Evolutionary conservation across 2,888 invertebrate species (phyloP), one percentile per base, ranked within the genome.

Genomic region (Petrophora chlorosata): DNA sequence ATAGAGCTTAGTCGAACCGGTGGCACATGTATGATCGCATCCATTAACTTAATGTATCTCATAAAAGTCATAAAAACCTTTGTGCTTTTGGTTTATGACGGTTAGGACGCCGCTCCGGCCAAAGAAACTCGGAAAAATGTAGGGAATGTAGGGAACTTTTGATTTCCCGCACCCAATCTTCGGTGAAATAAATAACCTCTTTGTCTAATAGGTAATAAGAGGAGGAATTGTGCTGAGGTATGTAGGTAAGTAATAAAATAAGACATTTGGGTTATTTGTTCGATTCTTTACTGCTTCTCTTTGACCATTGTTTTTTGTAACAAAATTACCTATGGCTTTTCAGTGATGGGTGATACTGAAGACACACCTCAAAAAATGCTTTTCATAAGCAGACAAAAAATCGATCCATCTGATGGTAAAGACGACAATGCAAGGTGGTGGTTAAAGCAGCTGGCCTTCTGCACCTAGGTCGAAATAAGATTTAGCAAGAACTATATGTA

Each of bases 61-160:
- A 82, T 86, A 85, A 86, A n/a, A n/a, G n/a, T n/a, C n/a, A n/a
- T n/a, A n/a, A n/a, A n/a, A 86, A 84, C 82, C 83, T 83, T 86
- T 85, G 83, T 85, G 76, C 73, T 73, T 73, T 77, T 75, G 71
- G 68, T 83, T 85, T 84, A 86, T 80, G 80, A 77, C 77, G 68
- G 73, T 67, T 68, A 71, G 72, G 73, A 71, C 70, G 66, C 67
- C 67, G 54, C 63, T 67, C 66, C 15, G 63, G 59, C 67, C 66
- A 61, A 67, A 61, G 65, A 67, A 76, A 54, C 34, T 44, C 23
- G 39, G 23, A 40, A 34, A 45, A n/a, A n/a, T n/a, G n/a, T n/a
- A n/a, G n/a, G n/a, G n/a, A n/a, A 23, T 26, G 36, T 28, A 23
- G 5, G 67, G 75, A 79, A 79, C 70, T 78, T 80, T 77, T 71